These are phyloP conservation scores for Dissostichus mawsoni DNA, from an alignment of 2,113 vertebrate genomes.

Conservation along the genomic window DNA sequence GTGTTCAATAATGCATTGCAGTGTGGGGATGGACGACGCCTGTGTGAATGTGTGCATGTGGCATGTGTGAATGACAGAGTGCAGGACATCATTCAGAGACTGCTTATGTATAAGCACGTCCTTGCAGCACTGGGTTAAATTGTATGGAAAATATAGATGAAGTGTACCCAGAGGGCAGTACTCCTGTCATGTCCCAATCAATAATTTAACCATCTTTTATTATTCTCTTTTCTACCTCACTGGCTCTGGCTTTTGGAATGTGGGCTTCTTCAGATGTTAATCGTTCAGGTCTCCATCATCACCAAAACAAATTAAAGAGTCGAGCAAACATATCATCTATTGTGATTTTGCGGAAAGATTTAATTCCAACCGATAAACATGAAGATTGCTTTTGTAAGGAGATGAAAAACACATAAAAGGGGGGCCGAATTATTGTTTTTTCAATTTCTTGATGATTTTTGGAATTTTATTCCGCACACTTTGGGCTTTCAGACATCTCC, in stretches of 20 bases:
- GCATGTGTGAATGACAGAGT: conserved; percentile 50
- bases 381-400: conserved; percentile 61
- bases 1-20: conserved; percentile 70
- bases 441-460: conserved; percentile 36
- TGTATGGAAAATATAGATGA: conserved; percentile 82
- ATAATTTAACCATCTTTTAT: conserved; percentile 80
- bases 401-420: conserved; percentile 24
- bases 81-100: conserved; percentile 54
- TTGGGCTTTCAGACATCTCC: conserved; percentile 59
- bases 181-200: conserved; percentile 76
- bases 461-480: conserved; percentile 50
- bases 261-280: conserved; percentile 52
- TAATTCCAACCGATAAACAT: conserved; percentile 70
- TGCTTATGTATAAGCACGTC: conserved; percentile 63
- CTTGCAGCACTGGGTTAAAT: conserved; percentile 73
- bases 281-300: conserved; percentile 55
- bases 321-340: conserved; percentile 53
- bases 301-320: conserved; percentile 59
- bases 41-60: conserved; percentile 21
- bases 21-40: conserved; percentile 2
- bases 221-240: conserved; percentile 68
- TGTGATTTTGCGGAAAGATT: conserved; percentile 60
- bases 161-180: conserved; percentile 65
- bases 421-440: conserved; percentile 51
- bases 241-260: conserved; percentile 45